A percentile compares a stretch with the other conserved stretches of the same genome.
Conservation (phyloP, 2,113 vertebrate species). For the Apodemus speciosus region DNA sequence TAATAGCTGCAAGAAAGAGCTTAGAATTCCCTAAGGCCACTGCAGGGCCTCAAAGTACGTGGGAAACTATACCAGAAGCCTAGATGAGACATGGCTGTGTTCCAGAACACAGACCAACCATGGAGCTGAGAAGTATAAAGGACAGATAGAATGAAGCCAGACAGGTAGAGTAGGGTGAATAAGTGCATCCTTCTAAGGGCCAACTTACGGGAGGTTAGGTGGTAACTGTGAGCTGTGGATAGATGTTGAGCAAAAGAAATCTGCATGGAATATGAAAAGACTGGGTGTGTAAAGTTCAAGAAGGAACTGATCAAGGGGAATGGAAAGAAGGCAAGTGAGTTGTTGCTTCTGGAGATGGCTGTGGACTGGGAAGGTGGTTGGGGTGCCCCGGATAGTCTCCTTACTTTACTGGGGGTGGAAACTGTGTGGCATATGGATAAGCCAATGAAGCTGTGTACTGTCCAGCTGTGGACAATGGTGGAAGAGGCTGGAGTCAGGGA, state of each 20-base stretch:
- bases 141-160: not conserved
- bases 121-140: not conserved
- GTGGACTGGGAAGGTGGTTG: too few relatives aligned
- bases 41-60: not conserved
- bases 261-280: accelerated
- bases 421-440: not conserved
- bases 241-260: not conserved
- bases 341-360: not conserved
- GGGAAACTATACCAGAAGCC: not conserved
- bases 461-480: not conserved
- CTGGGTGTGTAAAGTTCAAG: not conserved
- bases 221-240: not conserved
- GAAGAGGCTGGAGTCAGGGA: not conserved
- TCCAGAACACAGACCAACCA: not conserved
- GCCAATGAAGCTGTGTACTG: not conserved
- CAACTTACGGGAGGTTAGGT: not conserved
- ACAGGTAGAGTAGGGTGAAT: not conserved
- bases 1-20: not conserved
- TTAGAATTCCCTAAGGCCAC: not conserved
- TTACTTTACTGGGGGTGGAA: accelerated
- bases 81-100: not conserved
- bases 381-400: too few relatives aligned
- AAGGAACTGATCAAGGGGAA: not conserved
- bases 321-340: not conserved
- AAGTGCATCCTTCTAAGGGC: not conserved